Evolutionary conservation across 2,888 invertebrate species (phyloP), one percentile per base, ranked within the genome.

Genomic region (Apomyelois bistriatella): DNA sequence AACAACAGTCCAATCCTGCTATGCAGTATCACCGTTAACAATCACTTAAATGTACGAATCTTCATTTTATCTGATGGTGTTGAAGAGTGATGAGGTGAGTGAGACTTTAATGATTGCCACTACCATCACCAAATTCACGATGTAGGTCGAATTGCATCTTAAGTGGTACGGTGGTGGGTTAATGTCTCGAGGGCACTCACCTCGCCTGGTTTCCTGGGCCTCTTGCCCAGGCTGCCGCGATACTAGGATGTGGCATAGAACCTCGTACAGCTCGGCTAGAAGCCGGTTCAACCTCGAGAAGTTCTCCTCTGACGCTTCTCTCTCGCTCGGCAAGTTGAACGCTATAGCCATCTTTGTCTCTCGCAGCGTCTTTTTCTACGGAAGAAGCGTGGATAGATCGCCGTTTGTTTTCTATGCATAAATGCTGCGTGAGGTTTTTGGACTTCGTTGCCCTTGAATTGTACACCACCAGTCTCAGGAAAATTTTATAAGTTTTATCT

Each of bases 71-170:
- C 88, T 90, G 82, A 90, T 88, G 70, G 85, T 85, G 76, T 90
- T 89, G 89, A 88, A 88, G 82, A 89, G 83, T 56, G 89, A 88
- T 65, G 90, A 90, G 56, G 89, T 79, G 72, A 90, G 85, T 59
- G 89, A 87, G 68, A 89, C 88, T 78, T 90, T 90, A 70, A 90
- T 82, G 70, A 90, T 90, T 68, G 90, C 89, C 66, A 89, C 86
- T 52, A 90, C 90, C 90, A 90, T 89, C 73, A 90, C 86, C 63
- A 90, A 79, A 78, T 90, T 89, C 76, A 90, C 90, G 80, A 90
- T 90, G 89, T 90, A 88, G 84, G 89, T 90, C 89, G 90, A 89
- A 89, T 90, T 90, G 90, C 90, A 89, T 88, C 90, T 90, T 88
- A 90, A 89, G 83, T 89, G 82, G 84, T 86, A 86, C 81, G 88